Base-by-base conservation (phyloP, 2,888 invertebrate species). In the Drosophila emarginata region DNA sequence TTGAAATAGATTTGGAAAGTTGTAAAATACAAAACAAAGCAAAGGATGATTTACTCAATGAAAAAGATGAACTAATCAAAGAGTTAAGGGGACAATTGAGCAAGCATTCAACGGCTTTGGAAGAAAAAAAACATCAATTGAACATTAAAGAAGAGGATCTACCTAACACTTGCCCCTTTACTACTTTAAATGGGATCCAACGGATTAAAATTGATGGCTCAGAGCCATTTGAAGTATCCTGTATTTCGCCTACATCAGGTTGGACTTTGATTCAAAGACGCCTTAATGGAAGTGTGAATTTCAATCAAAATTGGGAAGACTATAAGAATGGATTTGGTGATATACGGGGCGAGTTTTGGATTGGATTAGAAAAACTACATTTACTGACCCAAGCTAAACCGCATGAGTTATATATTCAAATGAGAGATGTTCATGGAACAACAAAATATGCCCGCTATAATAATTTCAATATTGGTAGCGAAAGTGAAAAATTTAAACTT, bases 241-340 rank as follows among this genome's bases (percentile, higher is more conserved):
- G 37, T 9, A 26, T 14, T 0, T 12, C 40, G 2, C 50, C 14
- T 11, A 15, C 15, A 32, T 14, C 53, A 14, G 62, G 54, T 2
- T 65, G 63, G 62, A 50, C 45, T 7, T 37, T 66, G 0, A 66
- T 66, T n/a, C 63, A 62, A 26, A 36, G 37, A 6, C 45, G 65
- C 1, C 0, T 54, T 2, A 21, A 51, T 23, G 54, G 62, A 2
- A 18, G 15, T 7, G 62, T 54, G 0, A 15, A 37, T 15, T 65
- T 65, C 1, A 32, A 51, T 36, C 50, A 14, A 4, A 50, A 2
- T 21, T 65, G 65, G 65, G 12, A n/a, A 4, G 54, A 28, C 6
- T 65, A 65, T 12, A 65, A 28, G 3, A 2, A 37, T 1, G 65
- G 36, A 1, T 36, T 36, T 12, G 36, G 36, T 36, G 12, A 36